Evolutionary conservation across 1,140 invertebrate species (phyloP), one percentile per base, ranked within the genome.

Genomic region (Condylostylus longicornis): DNA sequence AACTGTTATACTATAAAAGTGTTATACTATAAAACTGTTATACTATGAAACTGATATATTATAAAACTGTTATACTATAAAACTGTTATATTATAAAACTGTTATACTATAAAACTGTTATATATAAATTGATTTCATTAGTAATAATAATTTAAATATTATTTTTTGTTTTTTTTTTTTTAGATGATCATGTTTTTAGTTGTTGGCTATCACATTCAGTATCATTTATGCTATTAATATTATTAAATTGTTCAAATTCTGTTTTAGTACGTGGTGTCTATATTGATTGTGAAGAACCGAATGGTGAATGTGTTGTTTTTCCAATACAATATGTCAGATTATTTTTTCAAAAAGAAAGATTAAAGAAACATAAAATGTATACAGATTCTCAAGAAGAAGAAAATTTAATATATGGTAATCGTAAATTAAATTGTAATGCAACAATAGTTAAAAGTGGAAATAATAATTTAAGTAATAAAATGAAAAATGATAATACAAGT

Each of bases 171-270:
- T 28, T 38, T 18, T 39, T 37, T 41, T 21, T 63, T 56, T 30
- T 55, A 72, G 79, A 82, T 35, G 62, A 77, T 41, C 66, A 62
- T n/a, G 67, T 75, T 34, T 46, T 82, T 37, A 84, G 82, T 52
- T 81, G 75, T 51, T 82, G 79, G 77, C 67, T 81, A 20, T 79
- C 77, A 0, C 79, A 84, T 54, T 59, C 74, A 28, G 68, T 77
- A 18, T 79, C 78, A 33, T 70, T 86, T 30, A 52, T 75, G 2
- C 60, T 83, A n/a, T 67, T 86, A 12, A 74, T 83, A 4, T 66
- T 85, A 2, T 61, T 86, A n/a, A 83, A 83, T 44, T 83, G 80
- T 49, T 78, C 80, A 43, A 87, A 87, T 60, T 83, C 81, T 0
- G 69, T 86, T 18, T 64, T 88, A 20, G 82, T 85, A 2, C 68